phyloP scores from a whole-genome alignment of 2,888 invertebrate species.

The Congeria kusceri region DNA sequence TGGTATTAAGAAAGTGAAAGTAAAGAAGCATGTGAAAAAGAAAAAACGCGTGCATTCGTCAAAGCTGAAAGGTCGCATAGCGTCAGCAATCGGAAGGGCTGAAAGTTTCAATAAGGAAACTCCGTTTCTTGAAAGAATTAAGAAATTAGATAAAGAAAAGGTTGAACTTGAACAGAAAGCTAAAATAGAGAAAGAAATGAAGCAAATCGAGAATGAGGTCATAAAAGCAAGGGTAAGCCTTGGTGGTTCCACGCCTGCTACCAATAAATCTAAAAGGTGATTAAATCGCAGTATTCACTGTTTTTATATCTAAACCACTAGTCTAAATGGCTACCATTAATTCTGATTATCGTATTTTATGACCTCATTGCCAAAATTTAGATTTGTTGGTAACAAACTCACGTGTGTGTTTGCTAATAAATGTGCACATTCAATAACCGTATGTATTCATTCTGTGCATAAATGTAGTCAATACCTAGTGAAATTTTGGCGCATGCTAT shows the following conservation, averaged over 20 bases:
- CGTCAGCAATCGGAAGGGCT: slow-evolving; percentile 8
- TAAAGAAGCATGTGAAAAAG: slow-evolving; percentile 43
- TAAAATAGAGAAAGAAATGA: slow-evolving; percentile 48
- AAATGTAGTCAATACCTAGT: too few species aligned
- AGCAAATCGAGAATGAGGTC: slow-evolving; percentile 59
- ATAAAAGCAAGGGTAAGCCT: slow-evolving; percentile 68
- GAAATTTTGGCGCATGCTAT: too few species aligned
- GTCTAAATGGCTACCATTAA: too few species aligned
- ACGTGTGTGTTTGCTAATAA: slow-evolving; percentile 1
- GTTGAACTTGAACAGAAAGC: slow-evolving; percentile 37
- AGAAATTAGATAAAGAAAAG: slow-evolving; percentile 51
- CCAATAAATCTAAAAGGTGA: slow-evolving; percentile 64
- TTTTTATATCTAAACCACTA: not conserved
- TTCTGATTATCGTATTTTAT: not conserved
- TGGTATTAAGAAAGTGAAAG: slow-evolving; percentile 58
- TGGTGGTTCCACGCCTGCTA: slow-evolving; percentile 59
- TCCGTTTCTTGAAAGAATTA: slow-evolving; percentile 57
- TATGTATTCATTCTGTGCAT: too few species aligned
- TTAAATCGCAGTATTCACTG: slow-evolving; percentile 31
- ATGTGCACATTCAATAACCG: too few species aligned
- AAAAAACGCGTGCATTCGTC: slow-evolving; percentile 53
- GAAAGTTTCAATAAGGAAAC: slow-evolving; percentile 36
- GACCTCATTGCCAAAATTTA: slow-evolving; percentile 6
- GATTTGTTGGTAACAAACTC: slow-evolving; percentile 11
- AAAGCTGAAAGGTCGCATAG: slow-evolving; percentile 42